Conservation (phyloP, 1,140 invertebrate species). For the Diorhabda sublineata region DNA sequence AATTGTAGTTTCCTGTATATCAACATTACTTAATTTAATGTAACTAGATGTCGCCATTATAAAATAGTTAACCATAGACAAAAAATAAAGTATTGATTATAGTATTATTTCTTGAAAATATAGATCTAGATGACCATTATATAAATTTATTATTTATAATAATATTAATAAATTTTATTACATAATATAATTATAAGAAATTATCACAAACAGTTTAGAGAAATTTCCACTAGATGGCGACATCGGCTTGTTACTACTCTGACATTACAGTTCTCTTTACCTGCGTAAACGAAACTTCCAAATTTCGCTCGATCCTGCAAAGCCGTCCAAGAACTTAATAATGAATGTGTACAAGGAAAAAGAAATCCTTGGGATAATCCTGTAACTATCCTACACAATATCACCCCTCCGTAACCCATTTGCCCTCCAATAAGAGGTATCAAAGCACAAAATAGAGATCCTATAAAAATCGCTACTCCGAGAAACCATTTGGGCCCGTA, state of each 20-base stretch:
- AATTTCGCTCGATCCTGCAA: conserved; percentile 56
- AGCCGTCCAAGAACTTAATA: conserved; percentile 75
- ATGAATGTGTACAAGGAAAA: conserved; percentile 72
- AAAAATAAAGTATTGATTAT: no score
- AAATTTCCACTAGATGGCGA: no score
- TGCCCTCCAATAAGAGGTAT: conserved; percentile 48
- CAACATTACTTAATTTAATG: not conserved
- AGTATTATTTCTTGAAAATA: no score
- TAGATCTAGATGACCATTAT: no score
- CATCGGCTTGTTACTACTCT: not conserved
- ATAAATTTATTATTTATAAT: no score
- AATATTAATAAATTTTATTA: no score
- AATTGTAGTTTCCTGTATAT: not conserved
- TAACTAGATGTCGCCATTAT: not conserved
- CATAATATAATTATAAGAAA: no score
- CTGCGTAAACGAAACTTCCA: conserved; percentile 56
- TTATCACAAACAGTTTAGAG: no score
- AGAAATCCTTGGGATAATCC: conserved; percentile 76
- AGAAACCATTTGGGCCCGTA: conserved; percentile 63
- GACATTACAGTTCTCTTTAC: conserved; percentile 42
- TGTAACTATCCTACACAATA: conserved; percentile 63
- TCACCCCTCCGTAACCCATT: conserved; percentile 57
- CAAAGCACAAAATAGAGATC: conserved; percentile 51
- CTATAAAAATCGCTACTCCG: conserved; percentile 51
- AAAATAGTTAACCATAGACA: no score